phyloP scores from a whole-genome alignment of 2,888 invertebrate genomes.

The Oegoconia quadripuncta region DNA sequence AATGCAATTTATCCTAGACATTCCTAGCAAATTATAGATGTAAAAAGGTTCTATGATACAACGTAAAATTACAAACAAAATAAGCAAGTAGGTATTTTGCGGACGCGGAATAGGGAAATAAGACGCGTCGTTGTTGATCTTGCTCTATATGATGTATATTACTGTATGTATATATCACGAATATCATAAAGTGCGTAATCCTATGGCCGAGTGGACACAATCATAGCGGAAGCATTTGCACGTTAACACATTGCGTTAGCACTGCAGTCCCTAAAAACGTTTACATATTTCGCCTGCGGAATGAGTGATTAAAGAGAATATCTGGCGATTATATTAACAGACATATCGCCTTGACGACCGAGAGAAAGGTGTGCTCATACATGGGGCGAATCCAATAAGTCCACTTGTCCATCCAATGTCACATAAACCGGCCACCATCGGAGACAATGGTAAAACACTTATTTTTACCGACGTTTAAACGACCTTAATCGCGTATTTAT shows the following conservation, averaged over 20 bases:
- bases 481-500: too few species aligned
- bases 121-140: constrained; percentile 21
- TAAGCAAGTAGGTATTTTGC: too few species aligned
- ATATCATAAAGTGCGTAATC: constrained; percentile 20
- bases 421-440: too few species aligned
- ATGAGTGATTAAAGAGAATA: constrained; percentile 51
- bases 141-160: constrained; percentile 21
- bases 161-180: constrained; percentile 24
- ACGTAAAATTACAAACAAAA: too few species aligned
- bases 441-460: too few species aligned
- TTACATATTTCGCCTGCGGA: constrained; percentile 52
- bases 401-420: too few species aligned
- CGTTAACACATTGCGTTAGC: constrained; percentile 32
- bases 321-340: constrained; percentile 48
- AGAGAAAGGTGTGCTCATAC: constrained; percentile 50
- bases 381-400: too few species aligned
- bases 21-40: too few species aligned
- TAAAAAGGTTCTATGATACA: too few species aligned
- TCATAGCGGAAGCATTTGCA: constrained; percentile 29
- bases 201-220: constrained; percentile 19
- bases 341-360: constrained; percentile 22
- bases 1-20: too few species aligned
- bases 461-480: too few species aligned
- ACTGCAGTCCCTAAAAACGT: constrained; percentile 46
- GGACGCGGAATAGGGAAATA: constrained; percentile 33